Evolutionary conservation across 2,797 vertebrate genomes (phyloP).

Genomic region (Chelidonichthys spinosus): DNA sequence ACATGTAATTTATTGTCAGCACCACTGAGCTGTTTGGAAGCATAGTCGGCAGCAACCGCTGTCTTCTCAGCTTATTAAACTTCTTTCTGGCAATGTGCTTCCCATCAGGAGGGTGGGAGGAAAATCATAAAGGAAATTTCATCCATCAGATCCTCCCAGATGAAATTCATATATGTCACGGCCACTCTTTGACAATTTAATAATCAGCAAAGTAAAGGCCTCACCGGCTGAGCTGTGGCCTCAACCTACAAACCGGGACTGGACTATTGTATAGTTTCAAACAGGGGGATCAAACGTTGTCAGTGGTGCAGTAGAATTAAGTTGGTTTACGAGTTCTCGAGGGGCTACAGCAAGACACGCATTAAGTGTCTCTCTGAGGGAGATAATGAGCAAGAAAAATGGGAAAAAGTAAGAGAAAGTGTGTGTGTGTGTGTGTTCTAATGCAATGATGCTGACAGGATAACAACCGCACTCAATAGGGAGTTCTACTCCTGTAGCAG

Average conservation of each 20-base stretch:
- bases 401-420: neutral
- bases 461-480: constrained; percentile 81
- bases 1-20: constrained; percentile 84
- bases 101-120: constrained; percentile 71
- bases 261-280: constrained; percentile 10
- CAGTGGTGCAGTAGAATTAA: constrained; percentile 30
- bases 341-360: constrained; percentile 18
- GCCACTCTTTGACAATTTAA: constrained; percentile 86
- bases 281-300: constrained; percentile 16
- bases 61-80: constrained; percentile 87
- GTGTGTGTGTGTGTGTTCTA: constrained; percentile 23
- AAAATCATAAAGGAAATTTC: constrained; percentile 86
- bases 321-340: constrained; percentile 23
- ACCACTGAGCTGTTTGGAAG: constrained; percentile 75
- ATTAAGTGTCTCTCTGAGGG: constrained; percentile 29
- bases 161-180: constrained; percentile 89
- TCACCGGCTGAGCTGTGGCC: constrained; percentile 44
- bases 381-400: constrained; percentile 16
- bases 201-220: constrained; percentile 72
- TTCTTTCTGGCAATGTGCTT: constrained; percentile 77
- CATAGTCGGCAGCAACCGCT: constrained; percentile 69
- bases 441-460: constrained; percentile 81
- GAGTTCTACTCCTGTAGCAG: constrained; percentile 90
- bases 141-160: constrained; percentile 86
- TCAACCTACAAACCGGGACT: constrained; percentile 8